These are phyloP conservation scores for Exaiptasia diaphana DNA, from an alignment of 64 coral and sea anemone species.

Conservation along the genomic window DNA sequence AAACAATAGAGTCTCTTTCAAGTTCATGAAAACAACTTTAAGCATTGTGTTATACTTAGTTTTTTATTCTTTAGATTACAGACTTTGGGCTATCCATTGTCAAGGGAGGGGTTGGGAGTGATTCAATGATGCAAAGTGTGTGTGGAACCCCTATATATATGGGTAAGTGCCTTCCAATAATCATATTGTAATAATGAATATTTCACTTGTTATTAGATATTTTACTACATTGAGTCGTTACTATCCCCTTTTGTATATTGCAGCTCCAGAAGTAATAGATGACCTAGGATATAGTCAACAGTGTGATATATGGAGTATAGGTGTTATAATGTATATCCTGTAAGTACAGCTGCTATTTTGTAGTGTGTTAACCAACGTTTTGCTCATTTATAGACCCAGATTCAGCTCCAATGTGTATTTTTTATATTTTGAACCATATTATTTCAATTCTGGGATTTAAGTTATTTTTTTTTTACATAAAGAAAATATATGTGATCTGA, in stretches of 20 bases:
- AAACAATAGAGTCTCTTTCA: no score
- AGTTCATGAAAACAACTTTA: no score
- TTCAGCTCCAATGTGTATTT: no score
- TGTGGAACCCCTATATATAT: constrained; percentile 99
- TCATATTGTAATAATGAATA: background rate
- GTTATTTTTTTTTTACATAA: background rate
- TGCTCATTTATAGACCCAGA: no score
- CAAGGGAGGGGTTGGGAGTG: constrained; percentile 83
- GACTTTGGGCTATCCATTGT: constrained; percentile 95
- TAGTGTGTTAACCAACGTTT: no score
- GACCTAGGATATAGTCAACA: constrained; percentile 95
- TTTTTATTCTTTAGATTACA: constrained; percentile 63
- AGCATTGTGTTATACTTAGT: no score
- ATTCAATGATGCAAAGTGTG: constrained; percentile 98
- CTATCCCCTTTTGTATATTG: background rate
- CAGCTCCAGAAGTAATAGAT: constrained; percentile 97
- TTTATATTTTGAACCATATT: background rate
- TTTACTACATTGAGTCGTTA: background rate
- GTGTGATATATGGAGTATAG: constrained; percentile 99
- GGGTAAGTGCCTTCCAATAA: constrained; percentile 45
- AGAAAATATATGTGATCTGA: no score
- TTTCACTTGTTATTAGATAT: background rate
- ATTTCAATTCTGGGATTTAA: background rate
- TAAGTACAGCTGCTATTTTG: no score
- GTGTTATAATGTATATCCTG: constrained; percentile 96